phyloP scores from a whole-genome alignment of 35 echinoderm and acorn worm genomes.

The Patiria miniata region DNA sequence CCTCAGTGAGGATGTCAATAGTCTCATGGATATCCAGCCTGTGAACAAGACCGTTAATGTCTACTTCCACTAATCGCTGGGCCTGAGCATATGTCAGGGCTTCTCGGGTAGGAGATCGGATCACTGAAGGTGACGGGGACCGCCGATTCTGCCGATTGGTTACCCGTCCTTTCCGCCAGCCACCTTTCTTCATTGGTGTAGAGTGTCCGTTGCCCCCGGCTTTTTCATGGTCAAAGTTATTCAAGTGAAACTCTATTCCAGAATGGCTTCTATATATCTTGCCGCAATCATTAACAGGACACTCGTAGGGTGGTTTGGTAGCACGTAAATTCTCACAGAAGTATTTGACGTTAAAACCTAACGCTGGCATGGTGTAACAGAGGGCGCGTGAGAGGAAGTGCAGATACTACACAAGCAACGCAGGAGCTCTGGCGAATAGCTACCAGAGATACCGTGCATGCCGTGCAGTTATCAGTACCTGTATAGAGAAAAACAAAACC shows the following conservation, averaged over 20 bases:
- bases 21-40: slow-evolving; percentile 93
- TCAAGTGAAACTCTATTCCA: slow-evolving; percentile 94
- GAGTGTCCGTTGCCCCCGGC: slow-evolving; percentile 75
- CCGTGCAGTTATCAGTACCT: neutral
- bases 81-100: slow-evolving; percentile 98
- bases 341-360: slow-evolving; percentile 92
- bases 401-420: slow-evolving; percentile 30
- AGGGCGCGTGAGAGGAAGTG: neutral
- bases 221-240: slow-evolving; percentile 94
- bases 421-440: neutral
- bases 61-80: slow-evolving; percentile 94
- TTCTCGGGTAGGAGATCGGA: slow-evolving; percentile 88
- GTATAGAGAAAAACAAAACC: neutral
- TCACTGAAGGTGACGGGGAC: slow-evolving; percentile 70
- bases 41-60: slow-evolving; percentile 88
- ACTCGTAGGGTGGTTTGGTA: slow-evolving; percentile 97
- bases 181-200: slow-evolving; percentile 67
- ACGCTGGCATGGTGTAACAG: slow-evolving; percentile 72
- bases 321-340: slow-evolving; percentile 94
- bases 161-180: slow-evolving; percentile 74
- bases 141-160: slow-evolving; percentile 55
- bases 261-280: slow-evolving; percentile 83
- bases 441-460: neutral
- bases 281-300: slow-evolving; percentile 90
- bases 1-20: slow-evolving; percentile 96